Percentiles rank a stretch among this genome's conserved stretches.
Conservation (phyloP, 2,113 vertebrate species). For the Lucifuga dentata region DNA sequence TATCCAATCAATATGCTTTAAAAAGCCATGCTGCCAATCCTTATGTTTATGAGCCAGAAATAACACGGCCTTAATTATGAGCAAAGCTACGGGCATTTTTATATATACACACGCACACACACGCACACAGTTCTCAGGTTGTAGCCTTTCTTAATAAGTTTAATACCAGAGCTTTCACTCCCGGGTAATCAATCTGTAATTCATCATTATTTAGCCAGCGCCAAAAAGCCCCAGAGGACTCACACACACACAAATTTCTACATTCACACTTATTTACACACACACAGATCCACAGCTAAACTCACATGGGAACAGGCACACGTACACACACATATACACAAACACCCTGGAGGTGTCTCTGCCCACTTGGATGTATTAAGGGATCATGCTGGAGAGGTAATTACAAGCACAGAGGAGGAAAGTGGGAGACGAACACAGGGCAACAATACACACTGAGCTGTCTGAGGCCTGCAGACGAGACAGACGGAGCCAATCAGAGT, state of each 20-base stretch:
- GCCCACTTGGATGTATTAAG: conserved; percentile 66
- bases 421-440: conserved; percentile 53
- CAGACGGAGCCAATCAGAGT: conserved; percentile 8
- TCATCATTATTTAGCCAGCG: conserved; percentile 78
- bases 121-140: conserved; percentile 49
- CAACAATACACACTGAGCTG: conserved; percentile 7
- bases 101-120: background rate
- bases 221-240: conserved; percentile 62
- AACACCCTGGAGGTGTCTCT: conserved; percentile 57
- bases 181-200: conserved; percentile 81
- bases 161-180: conserved; percentile 73
- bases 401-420: conserved; percentile 57
- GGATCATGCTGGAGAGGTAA: conserved; percentile 70
- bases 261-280: background rate
- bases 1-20: conserved; percentile 61
- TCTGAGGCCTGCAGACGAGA: conserved; percentile 25
- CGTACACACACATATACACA: conserved; percentile 6
- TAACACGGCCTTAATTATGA: conserved; percentile 66
- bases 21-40: conserved; percentile 61
- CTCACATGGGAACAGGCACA: conserved; percentile 32
- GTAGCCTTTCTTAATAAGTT: conserved; percentile 70
- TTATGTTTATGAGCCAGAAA: conserved; percentile 67
- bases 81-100: conserved; percentile 43
- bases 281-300: conserved; percentile 27
- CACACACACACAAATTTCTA: conserved; percentile 30